Evolutionary conservation across 64 coral and sea anemone genomes (phyloP), one percentile per base, ranked within the genome.

Genomic region (Orbicella faveolata): DNA sequence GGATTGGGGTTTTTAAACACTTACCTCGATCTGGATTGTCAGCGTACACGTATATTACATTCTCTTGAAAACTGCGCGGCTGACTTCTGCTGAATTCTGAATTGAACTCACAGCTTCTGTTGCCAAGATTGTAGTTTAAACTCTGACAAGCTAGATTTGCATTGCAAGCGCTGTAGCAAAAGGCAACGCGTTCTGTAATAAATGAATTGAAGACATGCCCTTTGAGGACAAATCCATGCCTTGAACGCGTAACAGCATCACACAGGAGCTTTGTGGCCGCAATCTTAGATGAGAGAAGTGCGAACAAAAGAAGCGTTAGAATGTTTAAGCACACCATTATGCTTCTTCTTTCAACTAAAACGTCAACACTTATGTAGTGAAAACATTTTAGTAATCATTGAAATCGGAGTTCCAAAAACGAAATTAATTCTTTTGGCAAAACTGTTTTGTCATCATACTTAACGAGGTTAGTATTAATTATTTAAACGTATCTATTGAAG

Each of bases 21-120:
- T 44, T 44, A 83, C 80, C 61, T 66, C 61, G 80, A 66, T 83
- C 80, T 23, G 80, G 80, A 67, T 83, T 83, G 6, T 83, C 80
- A 0, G 80, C 33, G 33, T 66, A 83, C 16, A 83, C 61, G 36
- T 66, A 35, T 3, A 66, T 6, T 36, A 36, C 61, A n/a, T 62
- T 39, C n/a, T 66, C 30, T 0, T 65, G 30, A 83, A 67, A 63
- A 19, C 34, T 83, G 61, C n/a, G 34, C 1, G 61, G 80, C 36
- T 33, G 80, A 83, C 61, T 83, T 83, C 14, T 83, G 35, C 36
- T 66, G 9, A 36, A 83, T 34, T 83, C 80, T 16, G 61, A 83
- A 67, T 67, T 83, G 1, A 83, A 83, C 9, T 83, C 80, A 14
- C 80, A 83, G 1, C 35, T 64, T 83, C 21, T 83, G 18, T 21